phyloP scores from a whole-genome alignment of 2,113 vertebrate species.

The Labrus mixtus region DNA sequence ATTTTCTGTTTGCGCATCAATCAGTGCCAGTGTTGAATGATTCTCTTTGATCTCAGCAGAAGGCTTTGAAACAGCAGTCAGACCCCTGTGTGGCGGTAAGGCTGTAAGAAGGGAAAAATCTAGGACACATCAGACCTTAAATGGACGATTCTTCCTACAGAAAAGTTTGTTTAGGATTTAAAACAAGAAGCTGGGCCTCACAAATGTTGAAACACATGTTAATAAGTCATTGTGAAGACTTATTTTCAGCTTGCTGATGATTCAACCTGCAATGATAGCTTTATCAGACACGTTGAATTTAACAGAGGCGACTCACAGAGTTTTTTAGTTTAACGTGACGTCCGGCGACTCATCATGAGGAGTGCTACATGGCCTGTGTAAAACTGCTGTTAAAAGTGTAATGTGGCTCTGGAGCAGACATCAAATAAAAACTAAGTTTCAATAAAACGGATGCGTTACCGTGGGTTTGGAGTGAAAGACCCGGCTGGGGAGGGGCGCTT shows the following conservation, averaged over 20 bases:
- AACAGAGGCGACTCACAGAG: not conserved
- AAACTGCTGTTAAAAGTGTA: not conserved
- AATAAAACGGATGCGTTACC: not conserved
- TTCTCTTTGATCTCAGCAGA: slow-evolving; percentile 46
- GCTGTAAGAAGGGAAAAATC: slow-evolving; percentile 23
- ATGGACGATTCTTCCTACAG: not conserved
- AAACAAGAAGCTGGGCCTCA: not conserved
- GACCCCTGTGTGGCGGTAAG: slow-evolving; percentile 10
- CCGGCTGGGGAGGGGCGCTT: not conserved
- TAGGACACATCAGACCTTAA: slow-evolving; percentile 45
- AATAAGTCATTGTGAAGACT: not conserved
- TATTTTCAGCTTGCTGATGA: not conserved
- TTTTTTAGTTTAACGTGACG: not conserved
- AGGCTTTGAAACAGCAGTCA: slow-evolving; percentile 26
- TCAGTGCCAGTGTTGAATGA: slow-evolving; percentile 27
- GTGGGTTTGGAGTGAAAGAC: not conserved
- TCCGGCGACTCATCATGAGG: not conserved
- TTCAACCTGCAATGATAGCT: not conserved
- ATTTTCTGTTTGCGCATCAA: slow-evolving; percentile 23
- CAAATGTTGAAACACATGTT: not conserved
- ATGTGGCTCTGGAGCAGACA: not conserved
- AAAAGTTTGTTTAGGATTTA: not conserved
- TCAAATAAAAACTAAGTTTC: not conserved
- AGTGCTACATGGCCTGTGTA: not conserved
- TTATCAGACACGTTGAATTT: not conserved